Conservation (phyloP, 2,888 invertebrate species). For the Alsophila aescularia region DNA sequence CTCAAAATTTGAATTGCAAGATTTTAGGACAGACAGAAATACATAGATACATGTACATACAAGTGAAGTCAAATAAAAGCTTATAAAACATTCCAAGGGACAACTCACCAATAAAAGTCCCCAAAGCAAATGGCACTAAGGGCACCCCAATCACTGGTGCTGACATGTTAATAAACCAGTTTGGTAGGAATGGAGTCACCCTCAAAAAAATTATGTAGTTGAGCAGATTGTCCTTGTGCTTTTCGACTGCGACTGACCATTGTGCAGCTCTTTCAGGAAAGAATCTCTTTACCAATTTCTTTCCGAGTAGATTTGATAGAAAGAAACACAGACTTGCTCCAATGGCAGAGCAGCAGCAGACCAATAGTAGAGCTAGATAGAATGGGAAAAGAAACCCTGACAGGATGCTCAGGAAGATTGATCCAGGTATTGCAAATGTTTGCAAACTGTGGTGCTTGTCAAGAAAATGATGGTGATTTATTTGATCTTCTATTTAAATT, state of each 20-base stretch:
- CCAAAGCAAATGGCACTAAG: conserved; percentile 94
- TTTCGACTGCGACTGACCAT: conserved; percentile 93
- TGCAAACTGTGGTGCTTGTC: conserved; percentile 89
- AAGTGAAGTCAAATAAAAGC: too few species aligned
- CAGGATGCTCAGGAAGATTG: conserved; percentile 97
- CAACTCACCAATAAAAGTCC: conserved; percentile 94
- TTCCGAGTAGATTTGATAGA: conserved; percentile 95
- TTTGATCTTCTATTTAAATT: neutral
- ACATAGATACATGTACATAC: too few species aligned
- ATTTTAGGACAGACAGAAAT: too few species aligned
- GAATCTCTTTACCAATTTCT: conserved; percentile 92
- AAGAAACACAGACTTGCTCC: conserved; percentile 98
- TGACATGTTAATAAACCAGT: conserved; percentile 99
- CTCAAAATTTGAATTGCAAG: too few species aligned
- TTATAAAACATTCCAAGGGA: too few species aligned
- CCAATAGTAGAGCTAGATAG: conserved; percentile 92
- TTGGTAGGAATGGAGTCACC: conserved; percentile 98
- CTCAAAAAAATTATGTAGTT: conserved; percentile 98
- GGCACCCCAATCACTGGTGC: conserved; percentile 99
- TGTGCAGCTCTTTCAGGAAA: conserved; percentile 94
- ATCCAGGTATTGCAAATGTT: conserved; percentile 99
- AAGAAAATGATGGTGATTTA: conserved; percentile 13
- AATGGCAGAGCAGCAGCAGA: conserved; percentile 96
- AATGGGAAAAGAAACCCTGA: conserved; percentile 99
- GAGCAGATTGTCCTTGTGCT: conserved; percentile 94